Base-by-base conservation (phyloP, 2,888 invertebrate species). In the Netelia inedita region DNA sequence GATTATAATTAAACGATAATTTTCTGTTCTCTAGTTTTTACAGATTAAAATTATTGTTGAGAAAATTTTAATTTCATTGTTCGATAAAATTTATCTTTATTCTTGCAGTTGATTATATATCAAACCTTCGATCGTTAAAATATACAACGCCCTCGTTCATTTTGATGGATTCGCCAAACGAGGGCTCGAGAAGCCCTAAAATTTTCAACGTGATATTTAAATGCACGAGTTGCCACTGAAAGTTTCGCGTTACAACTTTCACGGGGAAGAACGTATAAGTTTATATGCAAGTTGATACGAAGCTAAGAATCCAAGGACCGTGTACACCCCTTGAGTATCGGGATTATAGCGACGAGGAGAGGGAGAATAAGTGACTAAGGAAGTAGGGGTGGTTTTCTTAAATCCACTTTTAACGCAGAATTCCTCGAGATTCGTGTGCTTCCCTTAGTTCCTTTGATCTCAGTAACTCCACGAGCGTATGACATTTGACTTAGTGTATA, bases 311-410 rank as follows among this genome's bases (percentile, higher is more conserved):
- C 43, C 19, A 19, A 66, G 46, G 19, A 43, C 41, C 43, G 14
- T 16, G 46, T 5, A 10, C 14, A 11, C 10, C 41, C 10, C 16
- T 66, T n/a, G n/a, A 9, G 43, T 1, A 46, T 66, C 41, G 21
- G 1, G 66, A 66, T 43, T 41, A 66, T 66, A 66, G 9, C 66
- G 46, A 46, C 16, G 5, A 28, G 16, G 46, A 66, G 43, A 66
- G n/a, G 19, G n/a, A 16, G 66, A 11, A n/a, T 19, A 3, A 19
- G 5, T 2, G 55, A 19, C 16, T 14, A 14, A 19, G 19, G 16
- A 6, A 6, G 16, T 16, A 8, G 23, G 53, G 5, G 53, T n/a
- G 11, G 16, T 55, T 19, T 19, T n/a, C n/a, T 55, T 19, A 19
- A 16, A 55, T 19, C 14, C 55, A 55, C 55, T 16, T 55, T 16